These are phyloP conservation scores for Scleropages formosus DNA, from an alignment of 2,797 vertebrate genomes.

Conservation along the genomic window DNA sequence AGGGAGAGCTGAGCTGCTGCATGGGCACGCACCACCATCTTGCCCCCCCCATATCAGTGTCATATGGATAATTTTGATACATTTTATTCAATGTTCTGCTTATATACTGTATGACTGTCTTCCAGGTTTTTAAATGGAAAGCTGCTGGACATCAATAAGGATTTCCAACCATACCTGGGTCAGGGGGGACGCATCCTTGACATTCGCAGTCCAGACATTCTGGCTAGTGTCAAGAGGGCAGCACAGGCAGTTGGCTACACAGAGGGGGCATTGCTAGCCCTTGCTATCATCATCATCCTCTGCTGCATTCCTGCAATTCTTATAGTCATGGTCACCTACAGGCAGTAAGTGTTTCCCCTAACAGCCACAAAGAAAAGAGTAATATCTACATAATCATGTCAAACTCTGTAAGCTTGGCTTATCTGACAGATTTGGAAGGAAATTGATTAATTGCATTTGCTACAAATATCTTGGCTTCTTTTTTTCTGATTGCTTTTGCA, in stretches of 20 bases:
- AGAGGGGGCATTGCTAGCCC: conserved; percentile 87
- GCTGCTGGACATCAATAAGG: conserved; percentile 94
- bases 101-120: neutral
- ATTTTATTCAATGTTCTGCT: neutral
- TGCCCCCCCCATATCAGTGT: no score
- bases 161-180: conserved; percentile 88
- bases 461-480: conserved; percentile 34
- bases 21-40: no score
- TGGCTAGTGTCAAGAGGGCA: conserved; percentile 88
- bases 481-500: conserved; percentile 41
- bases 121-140: conserved; percentile 92
- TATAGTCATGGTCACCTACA: conserved; percentile 93
- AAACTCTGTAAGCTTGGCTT: conserved; percentile 22
- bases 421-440: conserved; percentile 44
- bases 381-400: conserved; percentile 28
- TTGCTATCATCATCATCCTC: conserved; percentile 92
- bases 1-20: no score
- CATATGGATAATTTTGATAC: neutral
- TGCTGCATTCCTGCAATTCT: conserved; percentile 94
- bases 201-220: conserved; percentile 88
- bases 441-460: conserved; percentile 50
- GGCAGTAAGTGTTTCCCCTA: conserved; percentile 80
- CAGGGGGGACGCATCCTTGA: conserved; percentile 91
- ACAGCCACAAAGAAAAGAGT: neutral
- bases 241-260: conserved; percentile 89